phyloP scores from a whole-genome alignment of 1,140 invertebrate species.

The Battus philenor region DNA sequence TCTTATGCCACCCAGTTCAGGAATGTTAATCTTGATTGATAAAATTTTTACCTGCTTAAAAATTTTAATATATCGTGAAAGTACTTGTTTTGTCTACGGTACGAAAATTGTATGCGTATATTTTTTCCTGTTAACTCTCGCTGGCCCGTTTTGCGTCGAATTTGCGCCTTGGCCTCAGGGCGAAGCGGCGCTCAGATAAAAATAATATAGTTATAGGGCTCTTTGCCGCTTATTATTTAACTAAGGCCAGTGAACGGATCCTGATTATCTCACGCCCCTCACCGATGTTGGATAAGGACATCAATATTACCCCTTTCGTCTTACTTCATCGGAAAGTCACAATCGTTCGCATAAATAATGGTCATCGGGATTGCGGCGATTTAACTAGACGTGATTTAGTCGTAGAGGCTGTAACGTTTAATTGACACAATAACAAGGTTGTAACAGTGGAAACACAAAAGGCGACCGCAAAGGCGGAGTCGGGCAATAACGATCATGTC shows the following conservation, averaged over 20 bases:
- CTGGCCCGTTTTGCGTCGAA: constrained; percentile 61
- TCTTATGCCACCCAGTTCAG: no score
- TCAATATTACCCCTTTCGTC: constrained; percentile 22
- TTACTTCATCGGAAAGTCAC: constrained; percentile 21
- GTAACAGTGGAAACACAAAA: constrained; percentile 58
- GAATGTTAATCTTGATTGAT: no score
- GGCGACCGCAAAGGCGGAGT: constrained; percentile 65
- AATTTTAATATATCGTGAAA: no score
- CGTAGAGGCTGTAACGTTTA: constrained; percentile 53
- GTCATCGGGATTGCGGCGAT: constrained; percentile 22
- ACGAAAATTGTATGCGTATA: constrained; percentile 46
- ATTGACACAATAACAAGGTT: constrained; percentile 72
- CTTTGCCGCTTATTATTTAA: constrained; percentile 71
- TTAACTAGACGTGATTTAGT: constrained; percentile 55
- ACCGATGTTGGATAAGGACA: constrained; percentile 31
- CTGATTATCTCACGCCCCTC: constrained; percentile 54
- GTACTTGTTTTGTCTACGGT: constrained; percentile 28
- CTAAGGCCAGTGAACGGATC: constrained; percentile 56
- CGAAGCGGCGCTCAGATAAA: constrained; percentile 59
- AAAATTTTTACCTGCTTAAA: no score
- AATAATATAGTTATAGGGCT: constrained; percentile 68
- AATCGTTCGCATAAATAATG: constrained; percentile 43
- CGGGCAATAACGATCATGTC: constrained; percentile 71
- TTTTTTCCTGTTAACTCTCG: constrained; percentile 53
- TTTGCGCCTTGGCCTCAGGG: constrained; percentile 49